phyloP scores from a whole-genome alignment of 2,797 vertebrate genomes.

The Bovichtus variegatus region DNA sequence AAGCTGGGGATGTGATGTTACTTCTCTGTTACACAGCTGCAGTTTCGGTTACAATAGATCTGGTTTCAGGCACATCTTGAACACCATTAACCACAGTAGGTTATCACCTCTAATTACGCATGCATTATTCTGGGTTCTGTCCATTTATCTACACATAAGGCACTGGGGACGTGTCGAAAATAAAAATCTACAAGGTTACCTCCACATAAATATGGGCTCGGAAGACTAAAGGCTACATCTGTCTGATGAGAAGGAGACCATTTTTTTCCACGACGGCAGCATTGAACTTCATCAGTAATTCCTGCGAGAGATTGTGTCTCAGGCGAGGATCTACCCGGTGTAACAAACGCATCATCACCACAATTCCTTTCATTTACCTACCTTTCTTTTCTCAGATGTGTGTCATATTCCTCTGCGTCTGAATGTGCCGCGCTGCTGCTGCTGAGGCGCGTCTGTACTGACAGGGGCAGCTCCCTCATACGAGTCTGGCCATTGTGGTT shows the following conservation, averaged over 20 bases:
- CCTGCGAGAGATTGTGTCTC: conserved; percentile 48
- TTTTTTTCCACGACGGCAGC: conserved; percentile 46
- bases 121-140: not conserved
- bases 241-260: conserved; percentile 42
- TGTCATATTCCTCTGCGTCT: conserved; percentile 46
- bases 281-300: conserved; percentile 72
- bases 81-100: conserved; percentile 22
- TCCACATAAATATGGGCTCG: not conserved
- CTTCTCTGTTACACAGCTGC: conserved; percentile 46
- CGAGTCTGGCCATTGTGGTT: conserved; percentile 70
- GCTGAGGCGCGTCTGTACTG: conserved; percentile 54
- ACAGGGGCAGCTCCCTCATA: conserved; percentile 58
- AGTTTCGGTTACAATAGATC: conserved; percentile 63
- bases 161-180: not conserved
- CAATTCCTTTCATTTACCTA: conserved; percentile 41
- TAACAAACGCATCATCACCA: not conserved
- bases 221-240: conserved; percentile 14
- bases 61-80: conserved; percentile 41
- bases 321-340: conserved; percentile 20
- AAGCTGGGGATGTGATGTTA: conserved; percentile 31
- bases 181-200: not conserved
- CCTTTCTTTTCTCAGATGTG: conserved; percentile 49
- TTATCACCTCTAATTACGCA: conserved; percentile 5
- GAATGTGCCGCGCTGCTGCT: conserved; percentile 27
- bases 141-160: not conserved